Base-by-base conservation (phyloP, 1,140 invertebrate species). In the Bombus pyrosoma region DNA sequence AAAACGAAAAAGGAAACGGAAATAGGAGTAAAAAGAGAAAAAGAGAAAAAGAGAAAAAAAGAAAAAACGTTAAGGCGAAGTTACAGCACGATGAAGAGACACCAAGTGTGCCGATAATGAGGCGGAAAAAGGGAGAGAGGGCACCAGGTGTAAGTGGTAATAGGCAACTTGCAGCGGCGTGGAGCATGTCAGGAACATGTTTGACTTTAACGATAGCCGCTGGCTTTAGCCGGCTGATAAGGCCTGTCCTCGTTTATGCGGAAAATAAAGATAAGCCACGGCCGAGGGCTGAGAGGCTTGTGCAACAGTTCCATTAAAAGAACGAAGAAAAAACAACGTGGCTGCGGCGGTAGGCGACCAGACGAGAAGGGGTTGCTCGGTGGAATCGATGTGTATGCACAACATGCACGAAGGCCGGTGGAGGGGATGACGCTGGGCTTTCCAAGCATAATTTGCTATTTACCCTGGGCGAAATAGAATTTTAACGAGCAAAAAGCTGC, bases 231-330 rank as follows among this genome's bases (percentile, higher is more conserved):
- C 32, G 37, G 69, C 71, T 76, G 88, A 89, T 89, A 89, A 89
- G 87, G 69, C 41, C 66, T 59, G 78, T 64, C 74, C 85, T 82
- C 62, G 86, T 86, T 88, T 86, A 83, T 78, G 64, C 75, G 77
- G 62, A 81, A 53, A 86, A 89, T 74, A 81, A 89, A 89, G 87
- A 89, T 86, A 89, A 89, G 79, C 84, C 68, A 57, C 80, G 64
- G 39, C 28, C 77, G 59, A 82, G 73, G 72, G 83, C 84, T 62
- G 66, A 43, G 66, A 37, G 34, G 9, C 34, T 64, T 76, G 72
- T 43, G 83, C 75, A 82, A 82, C 64, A 57, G 43, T 82, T 64
- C 71, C 53, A 62, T 82, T 80, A 74, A 82, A 73, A 64, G 53
- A 72, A 57, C 9, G n/a, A 25, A 25, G 37, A 62, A 64, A n/a